Evolutionary conservation across 2,888 invertebrate species (phyloP).

Genomic region (Mimas tiliae): DNA sequence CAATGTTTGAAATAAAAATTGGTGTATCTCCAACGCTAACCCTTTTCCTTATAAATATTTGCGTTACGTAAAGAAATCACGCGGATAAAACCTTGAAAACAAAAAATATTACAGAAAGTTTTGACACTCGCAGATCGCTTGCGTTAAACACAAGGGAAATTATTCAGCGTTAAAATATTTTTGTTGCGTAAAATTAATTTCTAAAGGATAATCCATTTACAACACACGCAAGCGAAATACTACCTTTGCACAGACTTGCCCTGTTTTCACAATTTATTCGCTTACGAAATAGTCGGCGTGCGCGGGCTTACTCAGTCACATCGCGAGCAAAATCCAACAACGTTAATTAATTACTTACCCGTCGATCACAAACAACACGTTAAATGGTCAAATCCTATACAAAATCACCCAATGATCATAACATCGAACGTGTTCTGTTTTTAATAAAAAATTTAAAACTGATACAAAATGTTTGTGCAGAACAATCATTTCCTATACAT

Average conservation of each 20-base stretch:
- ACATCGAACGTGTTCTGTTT: conserved; percentile 45
- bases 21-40: neutral
- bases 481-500: conserved; percentile 37
- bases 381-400: conserved; percentile 41
- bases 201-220: conserved; percentile 33
- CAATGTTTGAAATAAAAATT: conserved; percentile 3
- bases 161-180: conserved; percentile 41
- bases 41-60: conserved; percentile 3
- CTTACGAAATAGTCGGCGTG: conserved; percentile 14
- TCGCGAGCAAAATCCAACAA: conserved; percentile 29
- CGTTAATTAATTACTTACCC: conserved; percentile 37
- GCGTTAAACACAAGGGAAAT: conserved; percentile 40
- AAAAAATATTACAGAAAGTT: conserved; percentile 41
- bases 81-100: conserved; percentile 11
- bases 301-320: conserved; percentile 14
- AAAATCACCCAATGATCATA: conserved; percentile 35
- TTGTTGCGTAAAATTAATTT: conserved; percentile 39
- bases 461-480: conserved; percentile 46
- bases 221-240: conserved; percentile 3
- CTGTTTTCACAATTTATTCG: conserved; percentile 20
- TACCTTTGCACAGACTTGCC: conserved; percentile 28
- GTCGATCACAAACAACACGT: conserved; percentile 29
- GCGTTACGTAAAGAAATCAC: neutral
- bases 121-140: conserved; percentile 32
- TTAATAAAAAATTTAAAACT: conserved; percentile 51